phyloP scores from a whole-genome alignment of 92 coral and sea anemone species.

The Pocillopora meandrina region DNA sequence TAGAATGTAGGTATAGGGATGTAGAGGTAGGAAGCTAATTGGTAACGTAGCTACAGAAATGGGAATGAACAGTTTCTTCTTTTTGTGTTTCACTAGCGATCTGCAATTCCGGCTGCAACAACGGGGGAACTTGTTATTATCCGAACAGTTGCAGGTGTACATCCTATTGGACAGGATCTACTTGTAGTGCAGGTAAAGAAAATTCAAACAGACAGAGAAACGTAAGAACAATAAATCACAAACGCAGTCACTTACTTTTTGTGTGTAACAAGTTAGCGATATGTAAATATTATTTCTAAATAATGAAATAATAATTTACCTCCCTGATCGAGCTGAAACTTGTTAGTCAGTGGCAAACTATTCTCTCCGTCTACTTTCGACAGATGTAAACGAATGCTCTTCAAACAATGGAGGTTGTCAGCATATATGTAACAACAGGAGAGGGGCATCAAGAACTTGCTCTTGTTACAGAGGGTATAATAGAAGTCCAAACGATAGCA shows the following conservation, averaged over 20 bases:
- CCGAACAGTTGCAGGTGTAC: background rate
- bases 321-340: background rate
- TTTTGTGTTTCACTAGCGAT: background rate
- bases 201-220: background rate
- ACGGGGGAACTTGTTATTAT: background rate
- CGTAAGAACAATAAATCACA: background rate
- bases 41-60: too few species aligned
- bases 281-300: background rate
- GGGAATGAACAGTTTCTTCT: background rate
- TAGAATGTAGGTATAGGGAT: too few species aligned
- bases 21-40: too few species aligned
- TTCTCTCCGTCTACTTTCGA: background rate
- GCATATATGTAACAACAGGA: background rate
- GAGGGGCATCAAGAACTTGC: background rate
- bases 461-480: background rate
- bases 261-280: background rate
- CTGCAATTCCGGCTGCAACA: background rate
- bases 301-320: too few species aligned
- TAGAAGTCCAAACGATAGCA: background rate
- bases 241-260: background rate
- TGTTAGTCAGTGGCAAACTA: background rate
- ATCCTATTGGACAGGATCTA: background rate
- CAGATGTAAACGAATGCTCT: conserved; percentile 27
- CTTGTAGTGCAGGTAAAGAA: background rate
- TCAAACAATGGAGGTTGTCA: conserved; percentile 9